Conservation (phyloP, 2,113 vertebrate genomes). For the Microcebus murinus region DNA sequence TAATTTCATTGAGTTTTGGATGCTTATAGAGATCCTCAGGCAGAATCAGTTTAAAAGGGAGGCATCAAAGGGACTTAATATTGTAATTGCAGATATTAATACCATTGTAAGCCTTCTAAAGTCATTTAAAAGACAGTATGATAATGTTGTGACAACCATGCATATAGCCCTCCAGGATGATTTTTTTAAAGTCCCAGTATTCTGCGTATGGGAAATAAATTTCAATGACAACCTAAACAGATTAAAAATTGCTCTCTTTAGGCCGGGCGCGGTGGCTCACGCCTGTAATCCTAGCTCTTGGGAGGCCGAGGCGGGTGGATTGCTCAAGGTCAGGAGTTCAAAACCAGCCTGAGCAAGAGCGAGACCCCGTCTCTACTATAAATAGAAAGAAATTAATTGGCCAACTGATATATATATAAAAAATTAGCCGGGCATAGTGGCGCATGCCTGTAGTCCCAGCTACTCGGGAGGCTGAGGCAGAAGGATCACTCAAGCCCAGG, state of each 20-base stretch:
- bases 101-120: not conserved
- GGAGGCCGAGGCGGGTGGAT: too few relatives aligned
- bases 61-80: not conserved
- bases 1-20: not conserved
- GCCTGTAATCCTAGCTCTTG: too few relatives aligned
- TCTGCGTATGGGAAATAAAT: not conserved
- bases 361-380: too few relatives aligned
- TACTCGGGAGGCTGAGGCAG: too few relatives aligned
- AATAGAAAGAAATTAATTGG: too few relatives aligned
- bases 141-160: not conserved
- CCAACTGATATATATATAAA: too few relatives aligned
- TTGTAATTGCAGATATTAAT: not conserved
- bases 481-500: too few relatives aligned
- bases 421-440: too few relatives aligned
- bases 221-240: not conserved
- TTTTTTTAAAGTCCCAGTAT: not conserved
- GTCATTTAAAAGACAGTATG: not conserved
- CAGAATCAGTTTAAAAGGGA: not conserved
- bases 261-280: too few relatives aligned
- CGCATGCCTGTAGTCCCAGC: too few relatives aligned
- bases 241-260: conserved; percentile 3
- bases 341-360: too few relatives aligned
- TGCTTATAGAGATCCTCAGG: not conserved
- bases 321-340: too few relatives aligned
- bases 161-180: not conserved